Evolutionary conservation across 2,113 vertebrate species (phyloP).

Genomic region (Pteropus alecto): DNA sequence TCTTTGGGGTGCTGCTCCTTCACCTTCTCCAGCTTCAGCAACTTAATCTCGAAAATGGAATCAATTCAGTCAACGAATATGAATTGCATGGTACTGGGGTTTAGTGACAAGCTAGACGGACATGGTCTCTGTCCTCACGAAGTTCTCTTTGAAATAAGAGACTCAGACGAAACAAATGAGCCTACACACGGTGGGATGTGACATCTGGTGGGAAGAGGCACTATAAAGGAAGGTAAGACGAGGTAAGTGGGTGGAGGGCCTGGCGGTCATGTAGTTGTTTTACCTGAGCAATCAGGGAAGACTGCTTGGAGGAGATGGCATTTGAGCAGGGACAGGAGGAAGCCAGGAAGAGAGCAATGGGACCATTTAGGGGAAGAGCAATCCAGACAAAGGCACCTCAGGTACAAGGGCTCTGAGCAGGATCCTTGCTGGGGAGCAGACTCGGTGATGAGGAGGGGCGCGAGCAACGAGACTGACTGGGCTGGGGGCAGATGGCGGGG

Average conservation of each 20-base stretch:
- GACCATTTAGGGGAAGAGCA: background rate
- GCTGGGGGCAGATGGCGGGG: background rate
- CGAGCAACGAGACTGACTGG: fast-evolving
- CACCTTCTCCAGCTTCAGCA: background rate
- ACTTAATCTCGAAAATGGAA: background rate
- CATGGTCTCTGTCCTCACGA: too few species aligned
- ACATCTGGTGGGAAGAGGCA: background rate
- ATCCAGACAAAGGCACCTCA: background rate
- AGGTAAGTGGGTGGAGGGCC: background rate
- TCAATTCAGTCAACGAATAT: background rate
- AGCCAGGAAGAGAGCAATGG: background rate
- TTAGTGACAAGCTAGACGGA: background rate
- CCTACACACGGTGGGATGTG: fast-evolving
- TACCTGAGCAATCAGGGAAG: background rate
- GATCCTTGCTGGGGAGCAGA: background rate
- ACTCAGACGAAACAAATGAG: too few species aligned
- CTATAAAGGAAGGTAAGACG: background rate
- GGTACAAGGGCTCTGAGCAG: too few species aligned
- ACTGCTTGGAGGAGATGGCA: background rate
- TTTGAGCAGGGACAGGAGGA: background rate
- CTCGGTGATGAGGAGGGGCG: too few species aligned
- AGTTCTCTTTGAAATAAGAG: background rate
- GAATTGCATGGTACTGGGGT: fast-evolving
- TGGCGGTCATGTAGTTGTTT: background rate
- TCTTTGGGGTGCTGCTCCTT: background rate